Base-by-base conservation (phyloP, 2,113 vertebrate species). In the Telmatochromis brachygnathus region DNA sequence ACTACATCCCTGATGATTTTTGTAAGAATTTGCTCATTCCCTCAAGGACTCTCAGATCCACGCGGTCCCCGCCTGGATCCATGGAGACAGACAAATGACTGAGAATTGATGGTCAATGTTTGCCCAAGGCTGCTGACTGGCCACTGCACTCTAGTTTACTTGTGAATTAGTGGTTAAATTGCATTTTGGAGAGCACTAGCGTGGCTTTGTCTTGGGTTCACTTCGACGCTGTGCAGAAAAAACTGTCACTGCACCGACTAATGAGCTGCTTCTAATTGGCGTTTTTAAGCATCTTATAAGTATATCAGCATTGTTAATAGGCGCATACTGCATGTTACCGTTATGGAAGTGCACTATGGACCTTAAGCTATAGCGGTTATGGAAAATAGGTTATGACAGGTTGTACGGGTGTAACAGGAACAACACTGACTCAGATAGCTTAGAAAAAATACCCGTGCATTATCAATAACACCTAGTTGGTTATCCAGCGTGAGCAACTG, bases 91-190 rank as follows among this genome's bases (percentile, higher is more conserved):
- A 96, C 94, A 96, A 94, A 95, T 96, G 91, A 95, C 92, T 94
- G 92, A 94, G 89, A 96, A 97, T 90, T 94, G 92, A 92, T 94
- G 91, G 97, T 97, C 97, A 97, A 96, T 97, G 96, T 98, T 98
- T 98, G 96, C 97, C 97, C 96, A 96, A 93, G 94, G 96, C 96
- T 94, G 95, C 82, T 96, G 96, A 96, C 96, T 93, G 95, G 96
- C 94, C 96, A 94, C 94, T 15, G 83, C 94, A 94, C 94, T 95
- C 96, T 97, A 97, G 97, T 98, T 98, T 98, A 97, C 97, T 97
- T 95, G 97, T 96, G 97, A 99, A 98, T 98, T 96, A 98, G 97
- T 96, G 96, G 96, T 94, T 93, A 89, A 95, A 93, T 91, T 62
- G 95, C 95, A 95, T 96, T 96, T 96, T 96, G 91, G 94, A 95